A percentile compares a stretch with the other conserved stretches of the same genome.
Evolutionary conservation across 2,113 vertebrate species (phyloP).

Genomic region (Psilopogon haemacephalus): DNA sequence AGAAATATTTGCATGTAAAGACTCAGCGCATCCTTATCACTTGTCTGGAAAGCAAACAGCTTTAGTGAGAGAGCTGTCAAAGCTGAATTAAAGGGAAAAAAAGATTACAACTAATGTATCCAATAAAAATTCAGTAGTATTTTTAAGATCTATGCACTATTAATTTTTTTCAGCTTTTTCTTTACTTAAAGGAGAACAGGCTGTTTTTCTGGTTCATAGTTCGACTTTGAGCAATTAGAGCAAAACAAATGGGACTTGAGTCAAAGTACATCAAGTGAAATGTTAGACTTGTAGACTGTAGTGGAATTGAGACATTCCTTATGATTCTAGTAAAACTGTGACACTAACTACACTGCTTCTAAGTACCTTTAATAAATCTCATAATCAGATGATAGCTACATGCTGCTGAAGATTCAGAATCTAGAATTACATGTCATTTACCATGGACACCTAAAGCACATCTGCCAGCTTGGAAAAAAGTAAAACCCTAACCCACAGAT

Average conservation of each 20-base stretch:
- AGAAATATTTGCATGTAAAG: background rate
- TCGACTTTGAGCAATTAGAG: background rate
- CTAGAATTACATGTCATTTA: background rate
- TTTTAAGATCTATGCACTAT: background rate
- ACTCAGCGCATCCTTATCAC: background rate
- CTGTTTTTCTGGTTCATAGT: background rate
- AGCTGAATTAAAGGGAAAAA: background rate
- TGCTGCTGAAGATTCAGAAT: background rate
- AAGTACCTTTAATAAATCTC: background rate
- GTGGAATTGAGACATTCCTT: background rate
- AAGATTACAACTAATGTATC: background rate
- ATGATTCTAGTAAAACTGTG: background rate
- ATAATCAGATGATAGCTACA: background rate
- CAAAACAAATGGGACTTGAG: background rate
- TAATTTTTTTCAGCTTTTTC: background rate
- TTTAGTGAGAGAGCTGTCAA: background rate
- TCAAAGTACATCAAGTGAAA: background rate
- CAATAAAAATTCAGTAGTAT: background rate
- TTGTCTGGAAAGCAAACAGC: rapidly evolving
- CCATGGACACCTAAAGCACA: background rate
- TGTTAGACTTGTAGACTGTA: background rate
- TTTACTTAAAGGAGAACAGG: background rate
- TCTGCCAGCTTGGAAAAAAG: background rate
- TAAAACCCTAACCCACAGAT: background rate
- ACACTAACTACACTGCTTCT: background rate